These are phyloP conservation scores for Ceramica pisi DNA, from an alignment of 2,888 invertebrate genomes.

Conservation along the genomic window DNA sequence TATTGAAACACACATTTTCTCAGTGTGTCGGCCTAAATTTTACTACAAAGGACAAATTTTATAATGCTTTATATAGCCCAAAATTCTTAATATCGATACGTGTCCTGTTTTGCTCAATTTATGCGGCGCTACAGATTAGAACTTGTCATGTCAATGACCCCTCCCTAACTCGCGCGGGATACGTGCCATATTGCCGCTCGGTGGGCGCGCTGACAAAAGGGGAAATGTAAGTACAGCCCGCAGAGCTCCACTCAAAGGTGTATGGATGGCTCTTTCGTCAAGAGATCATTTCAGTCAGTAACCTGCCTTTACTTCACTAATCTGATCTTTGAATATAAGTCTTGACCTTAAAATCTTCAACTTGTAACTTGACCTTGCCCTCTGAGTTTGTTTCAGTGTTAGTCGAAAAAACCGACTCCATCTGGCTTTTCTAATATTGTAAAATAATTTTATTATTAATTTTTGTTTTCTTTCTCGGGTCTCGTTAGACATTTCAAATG, in stretches of 20 bases:
- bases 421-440: background rate
- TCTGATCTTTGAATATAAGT: background rate
- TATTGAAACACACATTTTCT: too few species aligned
- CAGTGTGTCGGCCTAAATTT: background rate
- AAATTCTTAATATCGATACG: background rate
- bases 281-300: background rate
- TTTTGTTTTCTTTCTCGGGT: too few species aligned
- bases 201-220: slow-evolving; percentile 14
- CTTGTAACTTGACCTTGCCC: background rate
- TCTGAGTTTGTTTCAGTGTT: background rate
- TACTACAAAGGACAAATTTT: background rate
- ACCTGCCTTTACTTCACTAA: background rate
- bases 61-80: background rate
- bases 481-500: too few species aligned
- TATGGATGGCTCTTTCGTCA: slow-evolving; percentile 1
- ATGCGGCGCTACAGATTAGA: slow-evolving; percentile 11
- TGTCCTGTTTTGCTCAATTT: background rate
- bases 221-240: slow-evolving; percentile 23
- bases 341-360: background rate
- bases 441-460: too few species aligned
- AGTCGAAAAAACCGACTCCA: background rate
- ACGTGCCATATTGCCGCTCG: slow-evolving; percentile 24
- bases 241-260: slow-evolving; percentile 17
- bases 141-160: slow-evolving; percentile 33
- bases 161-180: slow-evolving; percentile 32